A percentile compares a stretch with the other conserved stretches of the same genome.
These are phyloP conservation scores for Suricata suricatta DNA, from an alignment of 2,113 vertebrate genomes.

Conservation along the genomic window DNA sequence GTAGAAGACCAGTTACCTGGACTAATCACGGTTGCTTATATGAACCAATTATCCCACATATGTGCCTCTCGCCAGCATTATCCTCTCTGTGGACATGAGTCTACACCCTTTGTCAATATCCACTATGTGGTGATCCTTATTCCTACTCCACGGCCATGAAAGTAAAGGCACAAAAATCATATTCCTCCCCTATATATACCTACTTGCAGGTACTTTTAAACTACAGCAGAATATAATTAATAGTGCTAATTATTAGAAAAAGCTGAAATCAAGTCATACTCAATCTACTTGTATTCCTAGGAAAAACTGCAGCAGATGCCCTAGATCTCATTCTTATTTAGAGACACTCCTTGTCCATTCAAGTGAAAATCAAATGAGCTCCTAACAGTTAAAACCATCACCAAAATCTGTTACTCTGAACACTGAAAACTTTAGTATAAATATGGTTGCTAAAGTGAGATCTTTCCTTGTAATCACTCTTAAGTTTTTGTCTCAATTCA, in stretches of 20 bases:
- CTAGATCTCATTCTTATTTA: slow-evolving; percentile 12
- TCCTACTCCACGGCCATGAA: neutral
- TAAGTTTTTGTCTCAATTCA: slow-evolving; percentile 13
- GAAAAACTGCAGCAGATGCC: neutral
- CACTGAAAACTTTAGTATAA: slow-evolving; percentile 19
- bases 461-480: slow-evolving; percentile 48
- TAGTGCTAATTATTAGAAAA: neutral
- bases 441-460: slow-evolving; percentile 42
- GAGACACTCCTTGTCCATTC: neutral
- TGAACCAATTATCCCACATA: neutral
- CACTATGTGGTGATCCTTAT: neutral
- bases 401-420: slow-evolving; percentile 30
- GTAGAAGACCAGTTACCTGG: neutral
- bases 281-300: neutral
- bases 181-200: neutral
- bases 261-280: slow-evolving; percentile 5
- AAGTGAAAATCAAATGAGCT: slow-evolving; percentile 3
- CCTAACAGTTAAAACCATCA: neutral
- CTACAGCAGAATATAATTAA: neutral
- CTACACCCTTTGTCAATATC: neutral
- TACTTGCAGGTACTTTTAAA: neutral
- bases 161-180: neutral
- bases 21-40: neutral
- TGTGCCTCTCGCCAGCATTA: neutral
- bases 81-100: neutral